Conservation (phyloP, 2,888 invertebrate genomes). For the Cylindroiulus punctatus region DNA sequence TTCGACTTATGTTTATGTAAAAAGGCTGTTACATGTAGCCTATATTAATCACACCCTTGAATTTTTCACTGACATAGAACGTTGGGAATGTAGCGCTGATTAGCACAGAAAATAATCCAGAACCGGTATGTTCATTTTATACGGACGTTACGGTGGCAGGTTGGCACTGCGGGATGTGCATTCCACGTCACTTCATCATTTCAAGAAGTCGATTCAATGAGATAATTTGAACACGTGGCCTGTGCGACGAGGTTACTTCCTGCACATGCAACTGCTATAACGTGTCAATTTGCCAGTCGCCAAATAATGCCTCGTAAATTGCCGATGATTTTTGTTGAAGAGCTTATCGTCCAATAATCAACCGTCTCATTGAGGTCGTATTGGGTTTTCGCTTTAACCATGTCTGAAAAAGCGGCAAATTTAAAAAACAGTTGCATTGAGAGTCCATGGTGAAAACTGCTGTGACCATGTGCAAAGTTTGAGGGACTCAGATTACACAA, state of each 20-base stretch:
- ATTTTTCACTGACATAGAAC: too few relatives aligned
- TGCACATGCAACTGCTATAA: background rate
- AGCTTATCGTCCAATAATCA: slow-evolving; percentile 20
- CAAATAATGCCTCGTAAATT: background rate
- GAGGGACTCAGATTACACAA: too few relatives aligned
- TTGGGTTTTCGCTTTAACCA: background rate
- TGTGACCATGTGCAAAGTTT: too few relatives aligned
- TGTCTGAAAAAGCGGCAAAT: background rate
- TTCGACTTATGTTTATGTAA: background rate
- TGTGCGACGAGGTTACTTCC: background rate
- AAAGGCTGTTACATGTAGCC: too few relatives aligned
- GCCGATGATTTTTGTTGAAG: background rate
- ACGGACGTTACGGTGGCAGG: too few relatives aligned
- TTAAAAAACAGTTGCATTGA: too few relatives aligned
- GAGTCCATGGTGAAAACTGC: too few relatives aligned
- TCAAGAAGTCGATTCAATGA: background rate
- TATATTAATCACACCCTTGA: background rate
- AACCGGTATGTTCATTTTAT: too few relatives aligned
- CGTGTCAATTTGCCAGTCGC: slow-evolving; percentile 19
- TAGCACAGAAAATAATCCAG: too few relatives aligned
- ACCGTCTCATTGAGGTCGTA: background rate
- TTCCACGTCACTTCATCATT: background rate
- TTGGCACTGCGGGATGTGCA: background rate
- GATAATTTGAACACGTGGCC: slow-evolving; percentile 1
- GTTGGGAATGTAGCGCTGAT: too few relatives aligned